Conservation (phyloP, 2,113 vertebrate genomes). For the Chamaea fasciata region DNA sequence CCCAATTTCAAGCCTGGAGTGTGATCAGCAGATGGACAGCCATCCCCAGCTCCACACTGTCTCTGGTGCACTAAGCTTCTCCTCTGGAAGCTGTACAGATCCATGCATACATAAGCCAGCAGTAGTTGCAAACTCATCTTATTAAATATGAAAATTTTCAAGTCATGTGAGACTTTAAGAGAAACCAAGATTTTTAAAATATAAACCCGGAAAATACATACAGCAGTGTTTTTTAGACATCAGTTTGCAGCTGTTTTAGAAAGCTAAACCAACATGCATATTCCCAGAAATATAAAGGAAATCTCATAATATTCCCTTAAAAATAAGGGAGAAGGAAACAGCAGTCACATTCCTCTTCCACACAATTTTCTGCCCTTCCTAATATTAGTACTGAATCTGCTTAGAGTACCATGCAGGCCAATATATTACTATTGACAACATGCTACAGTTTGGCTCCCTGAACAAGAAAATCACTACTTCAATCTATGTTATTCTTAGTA, state of each 20-base stretch:
- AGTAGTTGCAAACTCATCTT: neutral
- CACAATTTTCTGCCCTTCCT: neutral
- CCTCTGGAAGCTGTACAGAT: neutral
- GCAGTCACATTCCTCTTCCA: neutral
- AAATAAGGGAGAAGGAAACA: neutral
- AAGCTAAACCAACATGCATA: neutral
- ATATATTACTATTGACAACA: constrained; percentile 49
- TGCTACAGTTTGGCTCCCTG: neutral
- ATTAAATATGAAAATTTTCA: neutral
- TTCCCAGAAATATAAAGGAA: neutral
- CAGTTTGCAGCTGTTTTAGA: neutral
- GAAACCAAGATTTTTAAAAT: neutral
- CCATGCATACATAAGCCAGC: neutral
- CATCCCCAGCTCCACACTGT: neutral
- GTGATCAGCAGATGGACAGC: neutral
- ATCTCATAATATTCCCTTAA: neutral
- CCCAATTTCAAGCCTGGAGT: neutral
- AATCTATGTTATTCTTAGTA: constrained; percentile 36
- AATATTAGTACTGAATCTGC: neutral
- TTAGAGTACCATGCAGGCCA: neutral
- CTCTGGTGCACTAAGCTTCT: neutral
- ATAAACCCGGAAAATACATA: neutral
- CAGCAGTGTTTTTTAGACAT: neutral
- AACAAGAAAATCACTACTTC: constrained; percentile 52
- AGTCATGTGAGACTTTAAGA: neutral